Evolutionary conservation across 2,113 vertebrate genomes (phyloP), one percentile per base, ranked within the genome.

Genomic region (Rafetus swinhoei): DNA sequence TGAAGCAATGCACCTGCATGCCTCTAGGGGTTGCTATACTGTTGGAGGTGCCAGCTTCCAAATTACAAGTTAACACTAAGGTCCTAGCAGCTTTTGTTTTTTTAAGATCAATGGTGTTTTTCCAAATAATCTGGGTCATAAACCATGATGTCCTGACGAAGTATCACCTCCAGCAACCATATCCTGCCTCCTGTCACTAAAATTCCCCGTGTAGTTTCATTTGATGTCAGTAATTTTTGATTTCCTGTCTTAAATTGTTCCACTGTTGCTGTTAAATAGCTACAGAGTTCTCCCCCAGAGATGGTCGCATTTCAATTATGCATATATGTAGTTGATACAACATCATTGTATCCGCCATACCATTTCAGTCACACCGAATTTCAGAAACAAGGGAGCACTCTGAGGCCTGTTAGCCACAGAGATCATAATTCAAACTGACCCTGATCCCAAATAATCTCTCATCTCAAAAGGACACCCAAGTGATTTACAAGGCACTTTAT

Each of bases 281-380:
- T 0, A 3, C 25, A 54, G 0, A 0, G 50, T 14, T 79, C 25
- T 29, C 62, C 0, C 9, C 56, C 53, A 0, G 0, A n/a, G 21
- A 7, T 0, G 0, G 50, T 0, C 0, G 32, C 2, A 1, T 81
- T 91, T 76, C 27, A 65, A n/a, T 0, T 0, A 25, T 18, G 39
- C 6, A 60, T 16, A 14, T 12, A 25, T 2, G 22, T 6, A 6
- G 22, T 56, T 72, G 35, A 60, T 0, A 0, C 22, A 9, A 57
- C 0, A 0, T 27, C 7, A 3, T 21, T 35, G 32, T 35, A 35
- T 29, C 12, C 35, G 1, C 1, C 50, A 32, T 1, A 1, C 32
- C 22, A 6, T 5, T 76, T 25, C 0, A 35, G 65, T n/a, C 32
- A 19, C 27, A 29, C 32, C 19, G 32, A 9, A 69, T n/a, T 4